Evolutionary conservation across 2,797 vertebrate genomes (phyloP).

Genomic region (Lagorchestes hirsutus): DNA sequence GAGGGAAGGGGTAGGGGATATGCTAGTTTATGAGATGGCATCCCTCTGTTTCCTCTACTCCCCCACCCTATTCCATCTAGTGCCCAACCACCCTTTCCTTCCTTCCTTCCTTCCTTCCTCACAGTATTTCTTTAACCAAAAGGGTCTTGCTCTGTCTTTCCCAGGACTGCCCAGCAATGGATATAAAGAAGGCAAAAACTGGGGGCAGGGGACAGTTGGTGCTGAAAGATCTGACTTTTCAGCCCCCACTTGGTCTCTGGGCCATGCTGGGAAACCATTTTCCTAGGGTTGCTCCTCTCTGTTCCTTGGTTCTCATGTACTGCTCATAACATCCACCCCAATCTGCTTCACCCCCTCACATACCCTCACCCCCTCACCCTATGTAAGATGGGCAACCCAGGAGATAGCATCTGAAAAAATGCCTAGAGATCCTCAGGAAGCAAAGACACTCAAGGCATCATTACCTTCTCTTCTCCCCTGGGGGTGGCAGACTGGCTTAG

Average conservation of each 20-base stretch:
- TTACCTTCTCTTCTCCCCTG: constrained; percentile 38
- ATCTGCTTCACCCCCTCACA: neutral
- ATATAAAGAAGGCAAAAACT: neutral
- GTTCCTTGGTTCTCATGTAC: neutral
- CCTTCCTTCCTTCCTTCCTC: neutral
- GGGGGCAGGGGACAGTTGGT: no score
- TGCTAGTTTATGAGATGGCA: rapidly evolving
- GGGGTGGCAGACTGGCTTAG: constrained; percentile 37
- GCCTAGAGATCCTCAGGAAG: constrained; percentile 10
- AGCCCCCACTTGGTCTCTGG: neutral
- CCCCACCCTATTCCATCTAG: no score
- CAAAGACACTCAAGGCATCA: neutral
- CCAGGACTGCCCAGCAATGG: neutral
- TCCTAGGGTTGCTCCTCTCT: neutral
- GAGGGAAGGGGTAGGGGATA: neutral
- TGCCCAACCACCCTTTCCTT: neutral
- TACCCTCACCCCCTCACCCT: neutral
- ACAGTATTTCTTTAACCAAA: neutral
- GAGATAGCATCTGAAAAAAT: constrained; percentile 34
- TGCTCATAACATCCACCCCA: neutral
- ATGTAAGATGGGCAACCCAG: neutral
- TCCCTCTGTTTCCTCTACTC: neutral
- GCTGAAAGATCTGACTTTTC: neutral
- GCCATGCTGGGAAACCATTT: neutral
- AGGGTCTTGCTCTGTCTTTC: neutral